Evolutionary conservation across 2,113 vertebrate genomes (phyloP), one percentile per base, ranked within the genome.

Genomic region (Oceanites oceanicus): DNA sequence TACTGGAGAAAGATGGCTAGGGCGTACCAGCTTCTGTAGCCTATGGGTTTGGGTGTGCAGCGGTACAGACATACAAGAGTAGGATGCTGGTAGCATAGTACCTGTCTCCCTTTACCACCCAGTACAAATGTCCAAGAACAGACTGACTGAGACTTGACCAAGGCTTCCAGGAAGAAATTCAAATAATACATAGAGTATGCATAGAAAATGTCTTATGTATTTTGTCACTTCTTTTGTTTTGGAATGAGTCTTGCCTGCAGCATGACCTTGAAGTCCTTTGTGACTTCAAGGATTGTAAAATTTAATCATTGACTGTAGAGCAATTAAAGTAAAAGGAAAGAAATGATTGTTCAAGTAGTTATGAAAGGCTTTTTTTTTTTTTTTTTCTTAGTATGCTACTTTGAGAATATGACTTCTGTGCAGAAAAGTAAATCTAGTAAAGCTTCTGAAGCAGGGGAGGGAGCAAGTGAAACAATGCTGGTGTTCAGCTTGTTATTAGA

Each of bases 291-390:
- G 32, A 36, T 32, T 73, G 50, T 84, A 81, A 93, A 90, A 81
- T 89, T 50, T 86, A 67, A 68, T 36, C 47, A 87, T 62, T 81
- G 87, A 74, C 70, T 75, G 15, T 47, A 68, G 17, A 78, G 36
- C 29, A 95, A 92, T 89, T 92, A 86, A 79, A 88, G 21, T 85
- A 78, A 86, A 92, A 68, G 49, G 45, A 82, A 82, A 84, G 10
- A 84, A 84, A 86, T 29, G 10, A 47, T 67, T 94, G 29, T 63
- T 62, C 15, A 49, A 68, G 21, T 58, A 67, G 61, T 92, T 68
- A 76, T 73, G 5, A 92, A 90, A 78, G 25, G 0, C 2, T 44
- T 74, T 78, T 22, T 42, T 36, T 36, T 36, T 55, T 32, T 3
- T 36, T 36, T 36, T 55, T 32, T 3, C 17, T 59, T 86, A 45